Conservation (phyloP, 2,113 vertebrate genomes). For the Atherinomorus stipes region DNA sequence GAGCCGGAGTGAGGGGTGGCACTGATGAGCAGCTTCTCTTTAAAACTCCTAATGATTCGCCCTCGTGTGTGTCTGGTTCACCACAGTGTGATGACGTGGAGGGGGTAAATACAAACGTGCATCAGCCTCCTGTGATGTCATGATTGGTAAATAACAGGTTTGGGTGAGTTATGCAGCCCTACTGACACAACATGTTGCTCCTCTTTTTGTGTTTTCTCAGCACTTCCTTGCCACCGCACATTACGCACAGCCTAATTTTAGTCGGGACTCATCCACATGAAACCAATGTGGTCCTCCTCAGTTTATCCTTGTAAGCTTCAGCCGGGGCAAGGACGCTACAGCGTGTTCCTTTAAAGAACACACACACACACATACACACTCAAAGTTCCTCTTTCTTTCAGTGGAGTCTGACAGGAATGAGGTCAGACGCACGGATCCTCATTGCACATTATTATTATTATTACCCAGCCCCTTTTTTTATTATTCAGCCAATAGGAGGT, state of each 20-base stretch:
- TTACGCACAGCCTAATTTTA: conserved; percentile 60
- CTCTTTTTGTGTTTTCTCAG: conserved; percentile 58
- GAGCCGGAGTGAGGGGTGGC: background rate
- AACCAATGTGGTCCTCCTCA: conserved; percentile 64
- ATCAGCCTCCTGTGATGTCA: conserved; percentile 56
- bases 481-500: conserved; percentile 87
- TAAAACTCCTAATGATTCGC: conserved; percentile 23
- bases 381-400: conserved; percentile 87
- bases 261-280: conserved; percentile 57
- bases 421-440: conserved; percentile 97
- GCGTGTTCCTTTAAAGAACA: conserved; percentile 75
- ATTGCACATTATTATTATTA: conserved; percentile 96
- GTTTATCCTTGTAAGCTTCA: conserved; percentile 52
- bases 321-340: conserved; percentile 41
- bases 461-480: conserved; percentile 83
- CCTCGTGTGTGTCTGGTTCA: conserved; percentile 9
- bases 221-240: conserved; percentile 23
- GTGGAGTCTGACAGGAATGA: conserved; percentile 91
- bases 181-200: conserved; percentile 55
- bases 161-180: conserved; percentile 19
- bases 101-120: conserved; percentile 33
- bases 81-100: conserved; percentile 2
- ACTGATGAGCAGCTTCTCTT: conserved; percentile 5
- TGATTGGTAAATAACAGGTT: conserved; percentile 55
- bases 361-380: conserved; percentile 28